Conservation (phyloP, 1,140 invertebrate species). For the Acromyrmex echinatior region DNA sequence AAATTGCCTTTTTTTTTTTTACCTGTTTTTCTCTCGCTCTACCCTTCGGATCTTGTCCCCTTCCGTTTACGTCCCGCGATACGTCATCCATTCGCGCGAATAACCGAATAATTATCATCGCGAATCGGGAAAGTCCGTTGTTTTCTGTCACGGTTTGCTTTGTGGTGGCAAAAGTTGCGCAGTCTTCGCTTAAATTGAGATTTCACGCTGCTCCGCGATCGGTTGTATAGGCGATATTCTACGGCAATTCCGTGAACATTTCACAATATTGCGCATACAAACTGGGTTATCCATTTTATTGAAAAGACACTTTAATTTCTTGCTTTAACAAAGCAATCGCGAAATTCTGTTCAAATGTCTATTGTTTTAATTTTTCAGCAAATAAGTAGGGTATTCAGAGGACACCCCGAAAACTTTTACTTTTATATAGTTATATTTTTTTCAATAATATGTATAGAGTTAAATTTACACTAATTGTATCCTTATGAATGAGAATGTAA, state of each 20-base stretch:
- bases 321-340: not conserved
- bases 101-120: conserved; percentile 71
- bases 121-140: conserved; percentile 46
- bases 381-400: no score
- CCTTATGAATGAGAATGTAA: no score
- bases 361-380: not conserved
- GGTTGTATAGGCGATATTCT: not conserved
- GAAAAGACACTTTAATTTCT: not conserved
- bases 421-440: no score
- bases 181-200: conserved; percentile 14
- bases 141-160: conserved; percentile 24
- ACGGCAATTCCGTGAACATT: not conserved
- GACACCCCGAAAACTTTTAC: no score
- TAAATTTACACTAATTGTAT: no score
- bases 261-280: conserved; percentile 5
- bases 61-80: not conserved
- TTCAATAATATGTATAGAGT: no score
- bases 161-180: conserved; percentile 36
- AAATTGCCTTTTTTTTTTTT: conserved; percentile 60
- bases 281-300: conserved; percentile 14
- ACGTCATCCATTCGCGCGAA: conserved; percentile 56
- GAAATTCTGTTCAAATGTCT: not conserved
- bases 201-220: conserved; percentile 15
- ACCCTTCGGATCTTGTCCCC: not conserved
- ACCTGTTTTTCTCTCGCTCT: conserved; percentile 14